Evolutionary conservation across 2,113 vertebrate genomes (phyloP), one percentile per base, ranked within the genome.

Genomic region (Platysternon megacephalum): DNA sequence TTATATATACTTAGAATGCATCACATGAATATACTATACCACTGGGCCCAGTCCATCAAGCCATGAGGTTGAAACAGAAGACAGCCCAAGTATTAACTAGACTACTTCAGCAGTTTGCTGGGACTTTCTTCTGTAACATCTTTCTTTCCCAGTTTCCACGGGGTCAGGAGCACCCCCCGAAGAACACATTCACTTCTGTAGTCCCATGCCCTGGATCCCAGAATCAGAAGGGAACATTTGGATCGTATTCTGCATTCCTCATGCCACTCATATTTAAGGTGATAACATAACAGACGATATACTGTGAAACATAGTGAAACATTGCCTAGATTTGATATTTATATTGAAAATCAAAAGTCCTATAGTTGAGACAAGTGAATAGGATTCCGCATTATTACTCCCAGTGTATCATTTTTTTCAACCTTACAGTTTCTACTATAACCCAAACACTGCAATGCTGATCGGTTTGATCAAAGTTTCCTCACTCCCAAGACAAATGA

Each of bases 1-100:
- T 22, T 78, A 16, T 22, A 90, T 92, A 81, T 84, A 94, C 91
- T 96, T 93, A 82, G 74, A 91, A 79, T 49, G 82, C 52, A 87
- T 84, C 39, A 52, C 39, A 96, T 68, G n/a, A 86, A 94, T 55
- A 46, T 22, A 68, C 87, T 96, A 56, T 95, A 87, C 84, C 55
- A 55, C 35, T 85, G 84, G 84, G 79, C 80, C 65, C 51, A 56
- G 29, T 84, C 92, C 90, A 95, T 79, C 65, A 93, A 51, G 80
- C 72, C 88, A 26, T 28, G 35, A 88, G 29, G 9, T 48, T 92
- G 84, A 92, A 96, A 93, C 61, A 91, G 78, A 91, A 90, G 51
- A 93, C 0, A 0, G 90, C 91, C 79, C 6, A 68, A 87, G 48
- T 84, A 81, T 52, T 48, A 91, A 84, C 42, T 52, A 94, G 93